These are phyloP conservation scores for Lasius fuliginosus DNA, from an alignment of 2,888 invertebrate species.

Conservation along the genomic window DNA sequence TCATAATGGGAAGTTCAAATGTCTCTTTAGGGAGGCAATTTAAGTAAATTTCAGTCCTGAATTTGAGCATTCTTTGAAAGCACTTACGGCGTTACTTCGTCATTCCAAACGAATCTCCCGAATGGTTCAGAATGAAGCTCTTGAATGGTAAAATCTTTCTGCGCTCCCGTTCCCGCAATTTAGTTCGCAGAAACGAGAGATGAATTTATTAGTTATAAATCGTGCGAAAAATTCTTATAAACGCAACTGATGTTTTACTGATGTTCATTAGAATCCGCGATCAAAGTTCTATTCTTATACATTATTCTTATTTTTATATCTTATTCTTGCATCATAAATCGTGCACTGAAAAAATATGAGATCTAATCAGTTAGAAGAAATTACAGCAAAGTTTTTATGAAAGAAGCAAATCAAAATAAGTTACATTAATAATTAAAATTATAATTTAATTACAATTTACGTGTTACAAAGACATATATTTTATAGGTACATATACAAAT, in stretches of 20 bases:
- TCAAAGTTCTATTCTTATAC: background rate
- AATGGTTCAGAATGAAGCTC: slow-evolving; percentile 50
- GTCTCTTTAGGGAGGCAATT: slow-evolving; percentile 33
- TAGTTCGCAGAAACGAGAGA: slow-evolving; percentile 37
- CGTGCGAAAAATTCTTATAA: slow-evolving; percentile 48
- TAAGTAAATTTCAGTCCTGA: slow-evolving; percentile 44
- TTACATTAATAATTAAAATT: slow-evolving; percentile 8
- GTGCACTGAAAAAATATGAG: background rate
- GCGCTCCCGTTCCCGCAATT: slow-evolving; percentile 34
- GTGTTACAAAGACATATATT: background rate
- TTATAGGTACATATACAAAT: background rate
- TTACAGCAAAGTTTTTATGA: background rate
- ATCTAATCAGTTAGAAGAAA: background rate
- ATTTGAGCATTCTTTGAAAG: slow-evolving; percentile 52
- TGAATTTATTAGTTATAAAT: slow-evolving; percentile 53
- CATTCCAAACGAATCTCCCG: slow-evolving; percentile 52
- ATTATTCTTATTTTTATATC: background rate
- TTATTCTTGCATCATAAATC: background rate
- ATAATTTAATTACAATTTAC: slow-evolving; percentile 14
- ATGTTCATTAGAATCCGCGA: background rate
- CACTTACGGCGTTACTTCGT: slow-evolving; percentile 53
- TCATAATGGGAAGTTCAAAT: slow-evolving; percentile 32
- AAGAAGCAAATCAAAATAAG: background rate
- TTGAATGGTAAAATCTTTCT: slow-evolving; percentile 41
- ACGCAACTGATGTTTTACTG: slow-evolving; percentile 8